Percentiles rank a stretch among this genome's conserved stretches.
phyloP scores from a whole-genome alignment of 2,797 vertebrate species.

The Poeciliopsis gracilis region DNA sequence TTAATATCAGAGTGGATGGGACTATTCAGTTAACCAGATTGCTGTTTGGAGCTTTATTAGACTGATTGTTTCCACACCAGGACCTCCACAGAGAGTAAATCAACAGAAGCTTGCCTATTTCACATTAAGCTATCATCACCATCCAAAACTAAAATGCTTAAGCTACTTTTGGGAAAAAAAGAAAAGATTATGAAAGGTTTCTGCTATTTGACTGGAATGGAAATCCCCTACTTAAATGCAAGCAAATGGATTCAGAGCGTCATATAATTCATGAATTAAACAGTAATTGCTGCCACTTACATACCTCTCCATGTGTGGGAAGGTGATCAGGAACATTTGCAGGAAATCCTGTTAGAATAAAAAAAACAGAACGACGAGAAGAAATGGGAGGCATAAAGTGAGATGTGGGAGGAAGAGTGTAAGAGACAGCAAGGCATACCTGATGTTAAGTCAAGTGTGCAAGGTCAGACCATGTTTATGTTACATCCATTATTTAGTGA shows the following conservation, averaged over 20 bases:
- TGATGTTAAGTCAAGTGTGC: slow-evolving; percentile 57
- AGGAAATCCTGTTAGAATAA: slow-evolving; percentile 90
- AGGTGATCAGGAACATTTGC: slow-evolving; percentile 86
- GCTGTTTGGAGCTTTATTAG: slow-evolving; percentile 53
- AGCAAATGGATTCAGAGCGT: slow-evolving; percentile 23
- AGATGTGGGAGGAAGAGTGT: slow-evolving; percentile 45
- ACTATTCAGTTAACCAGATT: slow-evolving; percentile 65
- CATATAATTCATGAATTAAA: slow-evolving; percentile 63
- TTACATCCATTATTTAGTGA: slow-evolving; percentile 68
- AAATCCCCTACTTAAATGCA: slow-evolving; percentile 3
- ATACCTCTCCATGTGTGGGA: slow-evolving; percentile 87
- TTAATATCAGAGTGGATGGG: slow-evolving; percentile 72
- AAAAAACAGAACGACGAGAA: slow-evolving; percentile 17
- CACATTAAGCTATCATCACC: slow-evolving; percentile 31
- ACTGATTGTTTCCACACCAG: slow-evolving; percentile 49
- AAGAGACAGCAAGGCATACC: slow-evolving; percentile 50
- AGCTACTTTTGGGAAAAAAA: slow-evolving; percentile 25
- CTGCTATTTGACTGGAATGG: slow-evolving; percentile 24
- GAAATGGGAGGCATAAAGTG: slow-evolving; percentile 40
- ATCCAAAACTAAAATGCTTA: slow-evolving; percentile 20
- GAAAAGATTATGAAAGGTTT: slow-evolving; percentile 30
- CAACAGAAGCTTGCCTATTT: slow-evolving; percentile 38
- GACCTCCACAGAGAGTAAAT: slow-evolving; percentile 35
- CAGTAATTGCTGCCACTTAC: slow-evolving; percentile 56
- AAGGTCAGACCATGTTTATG: slow-evolving; percentile 63